These are phyloP conservation scores for Diceros bicornis DNA, from an alignment of 2,797 vertebrate genomes.

Conservation along the genomic window DNA sequence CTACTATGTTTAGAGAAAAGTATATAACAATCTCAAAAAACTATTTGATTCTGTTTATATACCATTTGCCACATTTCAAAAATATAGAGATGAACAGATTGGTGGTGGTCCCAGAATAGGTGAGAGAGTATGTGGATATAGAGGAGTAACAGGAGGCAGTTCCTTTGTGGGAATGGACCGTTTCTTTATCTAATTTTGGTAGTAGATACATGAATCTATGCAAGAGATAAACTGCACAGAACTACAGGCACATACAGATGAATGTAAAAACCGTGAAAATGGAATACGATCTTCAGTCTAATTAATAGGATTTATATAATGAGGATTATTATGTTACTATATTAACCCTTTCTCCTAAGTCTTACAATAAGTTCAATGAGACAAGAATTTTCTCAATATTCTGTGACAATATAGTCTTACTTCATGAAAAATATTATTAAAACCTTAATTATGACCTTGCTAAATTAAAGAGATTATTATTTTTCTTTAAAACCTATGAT, in stretches of 20 bases:
- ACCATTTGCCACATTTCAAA: background rate
- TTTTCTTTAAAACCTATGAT: background rate
- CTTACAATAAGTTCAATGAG: background rate
- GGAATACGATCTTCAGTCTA: background rate
- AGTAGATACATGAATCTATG: background rate
- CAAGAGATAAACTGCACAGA: background rate
- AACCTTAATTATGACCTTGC: conserved; percentile 8
- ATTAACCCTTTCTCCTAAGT: background rate
- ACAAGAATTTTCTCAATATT: background rate
- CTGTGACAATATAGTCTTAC: background rate
- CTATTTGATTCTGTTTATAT: background rate
- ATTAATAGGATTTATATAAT: background rate
- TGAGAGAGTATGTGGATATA: background rate
- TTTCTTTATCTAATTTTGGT: background rate
- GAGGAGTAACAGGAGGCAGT: accelerated
- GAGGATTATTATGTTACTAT: background rate
- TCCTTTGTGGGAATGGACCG: background rate
- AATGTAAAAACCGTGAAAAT: background rate
- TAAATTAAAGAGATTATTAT: background rate
- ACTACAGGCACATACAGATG: background rate
- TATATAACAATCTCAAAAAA: background rate
- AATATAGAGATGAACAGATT: background rate
- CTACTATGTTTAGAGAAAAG: background rate
- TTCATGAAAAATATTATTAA: background rate
- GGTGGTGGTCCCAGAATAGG: accelerated